Conservation (phyloP, 2,888 invertebrate genomes). For the Linyphia triangularis region DNA sequence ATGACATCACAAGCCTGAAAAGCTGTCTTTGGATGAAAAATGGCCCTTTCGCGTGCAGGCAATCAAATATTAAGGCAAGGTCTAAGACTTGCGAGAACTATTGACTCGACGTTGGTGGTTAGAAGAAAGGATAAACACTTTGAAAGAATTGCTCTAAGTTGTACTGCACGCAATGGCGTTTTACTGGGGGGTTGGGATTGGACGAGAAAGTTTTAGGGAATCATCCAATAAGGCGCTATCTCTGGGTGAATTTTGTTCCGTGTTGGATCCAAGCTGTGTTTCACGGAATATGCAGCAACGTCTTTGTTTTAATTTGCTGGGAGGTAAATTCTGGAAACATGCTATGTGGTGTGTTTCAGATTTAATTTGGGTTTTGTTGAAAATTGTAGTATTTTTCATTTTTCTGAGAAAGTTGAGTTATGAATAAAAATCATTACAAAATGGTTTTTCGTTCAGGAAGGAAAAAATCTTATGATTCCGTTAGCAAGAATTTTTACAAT, state of each 20-base stretch:
- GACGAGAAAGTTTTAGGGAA: conserved; percentile 37
- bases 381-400: no score
- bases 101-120: conserved; percentile 44
- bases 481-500: no score
- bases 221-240: conserved; percentile 22
- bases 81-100: conserved; percentile 11
- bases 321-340: neutral
- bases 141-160: conserved; percentile 44
- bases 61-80: conserved; percentile 57
- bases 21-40: conserved; percentile 67
- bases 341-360: neutral
- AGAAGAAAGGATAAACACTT: conserved; percentile 47
- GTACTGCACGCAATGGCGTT: conserved; percentile 45
- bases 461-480: no score
- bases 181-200: conserved; percentile 36
- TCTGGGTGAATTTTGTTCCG: no score
- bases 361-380: neutral
- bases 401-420: no score
- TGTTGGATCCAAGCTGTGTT: neutral
- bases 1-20: neutral
- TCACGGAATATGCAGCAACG: neutral
- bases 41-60: conserved; percentile 54
- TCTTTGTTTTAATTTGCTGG: neutral
- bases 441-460: no score
- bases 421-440: no score